Evolutionary conservation across 2,797 vertebrate genomes (phyloP).

Genomic region (Tolypeutes matacus): DNA sequence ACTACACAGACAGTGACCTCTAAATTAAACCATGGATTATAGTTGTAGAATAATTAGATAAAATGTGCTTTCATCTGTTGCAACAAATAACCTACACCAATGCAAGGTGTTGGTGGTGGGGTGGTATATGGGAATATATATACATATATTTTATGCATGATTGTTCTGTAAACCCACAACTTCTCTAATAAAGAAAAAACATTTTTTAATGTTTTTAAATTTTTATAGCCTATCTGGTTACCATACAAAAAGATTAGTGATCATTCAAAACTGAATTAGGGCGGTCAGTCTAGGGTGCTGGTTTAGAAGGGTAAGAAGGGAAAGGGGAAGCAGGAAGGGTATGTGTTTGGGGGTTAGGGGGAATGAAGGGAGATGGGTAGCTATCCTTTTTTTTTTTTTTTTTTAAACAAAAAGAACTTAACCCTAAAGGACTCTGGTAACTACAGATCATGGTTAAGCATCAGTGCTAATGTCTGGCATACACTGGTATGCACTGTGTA

Average conservation of each 20-base stretch:
- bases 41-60: too few relatives aligned
- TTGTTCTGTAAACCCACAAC: too few relatives aligned
- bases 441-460: not conserved
- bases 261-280: rapidly evolving
- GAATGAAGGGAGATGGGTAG: not conserved
- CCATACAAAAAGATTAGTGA: rapidly evolving
- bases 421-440: not conserved
- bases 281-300: not conserved
- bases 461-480: not conserved
- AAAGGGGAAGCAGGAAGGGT: not conserved
- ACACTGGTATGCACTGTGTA: not conserved
- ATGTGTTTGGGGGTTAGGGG: too few relatives aligned
- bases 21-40: too few relatives aligned
- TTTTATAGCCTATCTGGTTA: not conserved
- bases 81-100: too few relatives aligned
- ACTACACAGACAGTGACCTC: too few relatives aligned
- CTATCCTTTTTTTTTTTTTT: constrained; percentile 25
- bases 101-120: too few relatives aligned
- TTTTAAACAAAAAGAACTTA: not conserved
- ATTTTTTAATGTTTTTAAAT: too few relatives aligned
- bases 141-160: too few relatives aligned
- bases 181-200: too few relatives aligned
- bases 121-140: too few relatives aligned
- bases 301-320: not conserved
- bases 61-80: too few relatives aligned